Evolutionary conservation across 2,888 invertebrate species (phyloP).

Genomic region (Drosophila dives): DNA sequence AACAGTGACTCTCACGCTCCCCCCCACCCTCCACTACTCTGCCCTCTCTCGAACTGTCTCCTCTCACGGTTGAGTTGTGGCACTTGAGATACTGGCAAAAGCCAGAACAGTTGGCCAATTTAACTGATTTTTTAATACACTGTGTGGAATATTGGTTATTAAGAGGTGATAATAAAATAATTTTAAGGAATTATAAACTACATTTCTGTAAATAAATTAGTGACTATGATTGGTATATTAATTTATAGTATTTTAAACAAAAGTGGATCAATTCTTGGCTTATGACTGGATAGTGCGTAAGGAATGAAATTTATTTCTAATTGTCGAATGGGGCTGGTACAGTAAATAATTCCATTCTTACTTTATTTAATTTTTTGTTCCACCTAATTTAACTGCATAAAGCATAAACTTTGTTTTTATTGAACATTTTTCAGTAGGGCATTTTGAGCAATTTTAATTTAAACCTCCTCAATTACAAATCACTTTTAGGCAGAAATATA

Average conservation of each 20-base stretch:
- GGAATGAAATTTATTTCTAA: not conserved
- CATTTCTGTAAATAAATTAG: not conserved
- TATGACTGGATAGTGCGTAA: not conserved
- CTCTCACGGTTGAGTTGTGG: slow-evolving; percentile 61
- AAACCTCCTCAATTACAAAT: no score
- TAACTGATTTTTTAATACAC: not conserved
- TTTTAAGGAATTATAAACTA: not conserved
- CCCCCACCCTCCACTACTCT: not conserved
- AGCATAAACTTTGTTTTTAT: no score
- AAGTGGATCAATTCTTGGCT: not conserved
- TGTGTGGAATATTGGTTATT: not conserved
- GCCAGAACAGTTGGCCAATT: not conserved
- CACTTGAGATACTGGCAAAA: slow-evolving; percentile 56
- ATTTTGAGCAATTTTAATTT: no score
- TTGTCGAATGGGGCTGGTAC: not conserved
- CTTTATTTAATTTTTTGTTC: no score
- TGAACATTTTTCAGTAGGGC: no score
- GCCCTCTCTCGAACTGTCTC: slow-evolving; percentile 19
- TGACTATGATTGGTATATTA: not conserved
- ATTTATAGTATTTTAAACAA: not conserved
- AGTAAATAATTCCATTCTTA: not conserved
- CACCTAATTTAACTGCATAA: no score
- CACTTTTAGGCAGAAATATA: no score
- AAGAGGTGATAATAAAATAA: not conserved
- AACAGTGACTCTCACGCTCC: slow-evolving; percentile 38